Evolutionary conservation across 2,888 invertebrate species (phyloP).

Genomic region (Zaprionus lineosus): DNA sequence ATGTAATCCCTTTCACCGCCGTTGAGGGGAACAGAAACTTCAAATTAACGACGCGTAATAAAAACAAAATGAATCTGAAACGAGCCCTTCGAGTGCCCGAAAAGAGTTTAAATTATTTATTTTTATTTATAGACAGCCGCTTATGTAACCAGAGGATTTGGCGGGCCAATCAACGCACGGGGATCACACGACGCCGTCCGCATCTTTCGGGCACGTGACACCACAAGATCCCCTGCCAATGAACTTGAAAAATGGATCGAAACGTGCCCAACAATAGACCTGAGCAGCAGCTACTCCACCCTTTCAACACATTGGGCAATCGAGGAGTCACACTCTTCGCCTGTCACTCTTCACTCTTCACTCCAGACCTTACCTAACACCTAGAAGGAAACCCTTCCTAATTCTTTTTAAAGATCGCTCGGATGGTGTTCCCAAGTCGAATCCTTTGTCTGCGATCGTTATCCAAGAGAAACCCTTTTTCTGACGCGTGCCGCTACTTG

Average conservation of each 20-base stretch:
- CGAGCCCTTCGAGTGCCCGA: constrained; percentile 43
- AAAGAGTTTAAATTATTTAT: constrained; percentile 62
- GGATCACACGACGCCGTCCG: constrained; percentile 53
- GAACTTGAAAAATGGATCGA: constrained; percentile 70
- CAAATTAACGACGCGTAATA: constrained; percentile 64
- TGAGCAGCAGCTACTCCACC: constrained; percentile 19
- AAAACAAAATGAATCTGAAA: constrained; percentile 64
- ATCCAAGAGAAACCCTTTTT: too few species aligned
- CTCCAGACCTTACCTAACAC: constrained; percentile 47
- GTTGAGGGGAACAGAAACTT: constrained; percentile 21
- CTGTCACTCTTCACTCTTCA: constrained; percentile 29
- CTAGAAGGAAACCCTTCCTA: constrained; percentile 51
- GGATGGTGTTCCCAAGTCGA: too few species aligned
- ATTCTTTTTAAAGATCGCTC: too few species aligned
- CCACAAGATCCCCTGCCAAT: constrained; percentile 74
- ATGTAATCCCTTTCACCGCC: constrained; percentile 1
- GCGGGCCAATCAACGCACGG: constrained; percentile 58
- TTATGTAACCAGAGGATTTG: constrained; percentile 24
- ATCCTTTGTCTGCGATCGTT: too few species aligned
- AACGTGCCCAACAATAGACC: constrained; percentile 34
- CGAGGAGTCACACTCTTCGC: constrained; percentile 40
- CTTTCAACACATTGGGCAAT: constrained; percentile 72
- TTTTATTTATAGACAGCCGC: constrained; percentile 62
- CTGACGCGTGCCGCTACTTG: constrained; percentile 27
- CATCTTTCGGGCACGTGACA: constrained; percentile 60